Base-by-base conservation (phyloP, 2,888 invertebrate species). In the Philopedon plagiatum region DNA sequence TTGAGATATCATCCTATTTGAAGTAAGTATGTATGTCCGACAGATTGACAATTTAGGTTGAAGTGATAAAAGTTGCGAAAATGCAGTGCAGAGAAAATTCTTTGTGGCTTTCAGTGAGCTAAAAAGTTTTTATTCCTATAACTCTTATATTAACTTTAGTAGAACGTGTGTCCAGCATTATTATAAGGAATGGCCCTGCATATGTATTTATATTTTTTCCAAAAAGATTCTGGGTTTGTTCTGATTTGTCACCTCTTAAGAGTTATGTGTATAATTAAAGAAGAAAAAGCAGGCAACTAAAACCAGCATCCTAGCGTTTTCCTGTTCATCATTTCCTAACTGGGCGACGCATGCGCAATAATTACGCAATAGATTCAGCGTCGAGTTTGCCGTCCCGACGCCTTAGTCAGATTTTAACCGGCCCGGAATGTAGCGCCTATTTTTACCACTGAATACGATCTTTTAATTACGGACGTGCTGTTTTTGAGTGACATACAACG, bases 311-410 rank as follows among this genome's bases (percentile, higher is more conserved):
- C 62, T 39, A 63, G 34, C 56, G 32, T 73, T 65, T 70, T 70
- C 70, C 70, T 73, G 65, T 70, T 66, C 44, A 69, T 69, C 62
- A 60, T 54, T 69, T 73, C 56, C 68, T 65, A 63, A 44, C 58
- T 54, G 68, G 63, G 58, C 65, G 62, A 66, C 65, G 70, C 70
- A 65, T 70, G 73, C 73, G 73, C 70, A 73, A 41, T 66, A 46
- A 54, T 70, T 70, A 66, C 73, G 73, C 70, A 70, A 73, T 69
- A 66, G 65, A 34, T 66, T 73, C 56, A 57, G 26, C 64, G 69
- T 61, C 64, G 63, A 49, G 64, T 41, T 58, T 56, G 46, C 54
- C 69, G 61, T 73, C 73, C 49, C 65, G 73, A 73, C 73, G 73
- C 73, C 70, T 73, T 69, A 64, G 69, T 68, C 54, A 66, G 57